Evolutionary conservation across 2,113 vertebrate genomes (phyloP), one percentile per base, ranked within the genome.

Genomic region (Zosterops hypoxanthus): DNA sequence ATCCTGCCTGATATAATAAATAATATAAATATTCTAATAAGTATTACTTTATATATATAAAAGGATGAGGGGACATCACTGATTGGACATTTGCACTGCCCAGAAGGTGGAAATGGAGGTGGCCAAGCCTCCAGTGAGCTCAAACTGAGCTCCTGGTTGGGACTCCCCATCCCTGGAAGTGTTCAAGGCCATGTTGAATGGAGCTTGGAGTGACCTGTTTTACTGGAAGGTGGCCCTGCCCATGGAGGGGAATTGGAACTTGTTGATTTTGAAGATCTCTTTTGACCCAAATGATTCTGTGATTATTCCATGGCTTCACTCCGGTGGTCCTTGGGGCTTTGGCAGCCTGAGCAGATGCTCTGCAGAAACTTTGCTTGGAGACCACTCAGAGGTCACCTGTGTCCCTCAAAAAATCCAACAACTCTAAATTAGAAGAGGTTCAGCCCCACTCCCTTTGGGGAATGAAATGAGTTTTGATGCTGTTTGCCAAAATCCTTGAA

Each of bases 361-460:
- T 80, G 29, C 11, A 39, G 50, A 52, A 36, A 7, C 20, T 88
- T 78, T 68, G 2, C 49, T 63, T 50, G 44, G 39, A 84, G 42
- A 25, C n/a, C 34, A 68, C 53, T 31, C 55, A 22, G 24, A 15
- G 15, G 26, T 61, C 6, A 8, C 29, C 55, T 52, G 41, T 39
- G 14, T 34, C 26, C 39, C 24, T 82, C 26, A 36, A 7, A 89
- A 76, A 76, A 18, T 28, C 4, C 23, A 41, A 29, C 0, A 8
- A 1, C 41, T 34, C 4, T 42, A 34, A 84, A 42, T 20, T 18
- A 19, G 21, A 31, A 23, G 25, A 83, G 29, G 14, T 69, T 86
- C 47, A 68, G 9, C 8, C 9, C n/a, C 19, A 2, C 5, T 65
- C 41, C 18, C 6, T 59, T 24, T 24, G 10, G 1, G 1, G 19